phyloP scores from a whole-genome alignment of 2,113 vertebrate genomes.

The Ictalurus punctatus region DNA sequence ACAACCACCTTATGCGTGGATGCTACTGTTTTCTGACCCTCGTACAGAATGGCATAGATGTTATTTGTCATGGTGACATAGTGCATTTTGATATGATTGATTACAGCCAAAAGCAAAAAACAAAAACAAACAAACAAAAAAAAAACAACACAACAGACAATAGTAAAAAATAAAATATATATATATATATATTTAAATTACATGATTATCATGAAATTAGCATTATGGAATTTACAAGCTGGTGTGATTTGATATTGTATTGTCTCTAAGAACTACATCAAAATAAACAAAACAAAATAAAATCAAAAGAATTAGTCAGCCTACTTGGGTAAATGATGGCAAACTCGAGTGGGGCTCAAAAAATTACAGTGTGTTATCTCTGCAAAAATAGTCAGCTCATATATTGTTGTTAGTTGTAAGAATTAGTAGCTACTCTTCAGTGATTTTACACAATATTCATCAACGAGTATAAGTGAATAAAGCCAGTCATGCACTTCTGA shows the following conservation, averaged over 20 bases:
- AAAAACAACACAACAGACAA: constrained; percentile 60
- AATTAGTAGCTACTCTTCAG: constrained; percentile 48
- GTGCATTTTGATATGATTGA: constrained; percentile 73
- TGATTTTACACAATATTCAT: constrained; percentile 35
- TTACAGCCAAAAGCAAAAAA: constrained; percentile 69
- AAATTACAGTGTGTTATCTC: constrained; percentile 63
- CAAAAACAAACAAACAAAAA: constrained; percentile 46
- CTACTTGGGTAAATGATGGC: constrained; percentile 54
- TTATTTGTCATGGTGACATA: constrained; percentile 64
- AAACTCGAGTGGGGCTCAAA: constrained; percentile 54
- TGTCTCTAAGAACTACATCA: constrained; percentile 41
- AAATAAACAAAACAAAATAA: constrained; percentile 29
- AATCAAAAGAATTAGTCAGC: constrained; percentile 60
- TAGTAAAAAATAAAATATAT: constrained; percentile 42
- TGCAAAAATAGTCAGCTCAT: constrained; percentile 61
- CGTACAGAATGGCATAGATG: constrained; percentile 58
- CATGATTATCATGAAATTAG: constrained; percentile 61
- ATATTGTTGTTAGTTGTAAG: constrained; percentile 62
- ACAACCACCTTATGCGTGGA: constrained; percentile 74
- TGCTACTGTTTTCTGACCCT: constrained; percentile 51
- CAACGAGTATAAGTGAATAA: constrained; percentile 49
- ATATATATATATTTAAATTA: constrained; percentile 33
- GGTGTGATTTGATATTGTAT: constrained; percentile 55
- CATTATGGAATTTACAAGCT: constrained; percentile 64
- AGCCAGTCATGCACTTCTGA: constrained; percentile 69